phyloP scores from a whole-genome alignment of 2,113 vertebrate species.

The Carollia perspicillata region DNA sequence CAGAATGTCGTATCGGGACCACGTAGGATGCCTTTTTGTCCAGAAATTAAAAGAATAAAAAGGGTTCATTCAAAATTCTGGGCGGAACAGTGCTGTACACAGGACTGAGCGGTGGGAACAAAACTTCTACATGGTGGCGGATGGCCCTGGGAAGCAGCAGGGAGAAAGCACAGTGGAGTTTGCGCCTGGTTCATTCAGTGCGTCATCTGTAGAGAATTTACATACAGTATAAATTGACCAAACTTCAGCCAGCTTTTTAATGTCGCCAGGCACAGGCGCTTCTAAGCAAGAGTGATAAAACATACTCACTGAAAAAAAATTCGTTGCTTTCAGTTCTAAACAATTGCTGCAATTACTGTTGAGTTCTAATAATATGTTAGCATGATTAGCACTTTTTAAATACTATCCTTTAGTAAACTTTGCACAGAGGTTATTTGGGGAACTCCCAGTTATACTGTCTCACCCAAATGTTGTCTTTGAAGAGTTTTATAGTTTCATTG shows the following conservation, averaged over 20 bases:
- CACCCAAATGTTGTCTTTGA: neutral
- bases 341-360: neutral
- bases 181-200: neutral
- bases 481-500: neutral
- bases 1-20: neutral
- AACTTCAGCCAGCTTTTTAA: neutral
- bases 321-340: neutral
- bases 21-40: neutral
- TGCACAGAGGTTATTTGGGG: neutral
- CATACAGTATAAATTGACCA: neutral
- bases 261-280: neutral
- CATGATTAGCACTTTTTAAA: neutral
- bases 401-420: neutral
- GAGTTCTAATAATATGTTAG: neutral
- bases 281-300: neutral
- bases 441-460: neutral
- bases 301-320: neutral
- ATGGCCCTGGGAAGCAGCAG: neutral
- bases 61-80: neutral
- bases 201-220: neutral
- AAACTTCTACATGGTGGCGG: neutral
- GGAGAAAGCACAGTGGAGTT: neutral
- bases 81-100: neutral
- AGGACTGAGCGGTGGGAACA: neutral
- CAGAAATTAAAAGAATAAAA: neutral